Evolutionary conservation across 1,140 invertebrate species (phyloP), one percentile per base, ranked within the genome.

Genomic region (Drosophila pruinosa): DNA sequence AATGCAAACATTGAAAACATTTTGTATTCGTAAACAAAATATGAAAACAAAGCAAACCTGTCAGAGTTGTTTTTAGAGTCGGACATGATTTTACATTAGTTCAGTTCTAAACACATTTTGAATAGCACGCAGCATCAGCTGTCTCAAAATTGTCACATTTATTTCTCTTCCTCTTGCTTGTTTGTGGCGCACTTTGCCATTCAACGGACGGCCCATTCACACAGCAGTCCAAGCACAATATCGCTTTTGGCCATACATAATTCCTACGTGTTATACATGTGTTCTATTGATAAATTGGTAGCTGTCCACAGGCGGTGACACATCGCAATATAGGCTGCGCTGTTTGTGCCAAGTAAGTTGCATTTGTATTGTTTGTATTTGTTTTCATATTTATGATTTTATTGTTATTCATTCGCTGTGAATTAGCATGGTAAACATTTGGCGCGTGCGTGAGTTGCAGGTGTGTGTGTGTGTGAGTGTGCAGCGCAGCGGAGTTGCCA

Each of bases 61-160:
- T 21, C n/a, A 14, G 17, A 4, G 38, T 22, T 4, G 2, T n/a
- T 17, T 15, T 12, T 24, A 6, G 14, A 14, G 4, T 45, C 52
- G 4, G 39, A 19, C 62, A 65, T 65, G 50, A n/a, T 54, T 39
- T 39, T 22, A 4, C 24, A 22, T 24, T 0, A 7, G 7, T 48
- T 28, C n/a, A 41, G 36, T 41, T 26, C n/a, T 17, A 47, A 12
- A 21, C 43, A 47, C 26, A 47, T 47, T 47, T 47, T 47, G 43
- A 47, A 47, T 47, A 24, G 43, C 39, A 48, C n/a, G 5, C 53
- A 38, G 59, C 48, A 56, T 15, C 50, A 54, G 59, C 67, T 54
- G 39, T 19, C 26, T 63, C 28, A 10, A 63, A 62, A 45, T 70
- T 63, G 28, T 48, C 41, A 54, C 50, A 47, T 63, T 69, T 43